Evolutionary conservation across 2,113 vertebrate species (phyloP).

Genomic region (Edolisoma coerulescens): DNA sequence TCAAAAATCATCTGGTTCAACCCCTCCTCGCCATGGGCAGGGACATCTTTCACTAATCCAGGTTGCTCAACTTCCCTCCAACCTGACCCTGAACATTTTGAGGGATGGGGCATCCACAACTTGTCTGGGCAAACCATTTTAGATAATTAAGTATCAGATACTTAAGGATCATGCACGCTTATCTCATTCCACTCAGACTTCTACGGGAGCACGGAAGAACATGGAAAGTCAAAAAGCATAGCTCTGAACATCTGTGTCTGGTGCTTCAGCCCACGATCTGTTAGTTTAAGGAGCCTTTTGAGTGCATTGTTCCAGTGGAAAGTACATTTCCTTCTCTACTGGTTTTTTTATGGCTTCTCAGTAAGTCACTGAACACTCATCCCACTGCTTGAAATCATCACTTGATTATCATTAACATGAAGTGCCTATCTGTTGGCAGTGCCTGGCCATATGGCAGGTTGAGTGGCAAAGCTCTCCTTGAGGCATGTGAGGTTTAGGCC

Average conservation of each 20-base stretch:
- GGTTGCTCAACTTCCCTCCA: not conserved
- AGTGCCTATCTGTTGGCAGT: not conserved
- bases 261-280: not conserved
- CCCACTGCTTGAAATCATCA: not conserved
- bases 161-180: not conserved
- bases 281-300: not conserved
- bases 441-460: not conserved
- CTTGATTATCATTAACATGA: not conserved
- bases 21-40: rapidly evolving
- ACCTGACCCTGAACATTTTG: not conserved
- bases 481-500: not conserved
- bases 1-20: not conserved
- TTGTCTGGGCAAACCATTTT: not conserved
- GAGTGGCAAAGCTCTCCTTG: not conserved
- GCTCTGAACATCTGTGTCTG: not conserved
- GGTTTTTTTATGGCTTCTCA: not conserved
- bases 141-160: not conserved
- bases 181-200: not conserved
- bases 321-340: not conserved
- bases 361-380: not conserved
- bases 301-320: not conserved
- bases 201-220: not conserved
- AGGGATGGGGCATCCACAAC: not conserved
- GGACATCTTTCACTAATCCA: not conserved
- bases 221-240: not conserved